Conservation (phyloP, 2,888 invertebrate genomes). For the Trimorus sp. region DNA sequence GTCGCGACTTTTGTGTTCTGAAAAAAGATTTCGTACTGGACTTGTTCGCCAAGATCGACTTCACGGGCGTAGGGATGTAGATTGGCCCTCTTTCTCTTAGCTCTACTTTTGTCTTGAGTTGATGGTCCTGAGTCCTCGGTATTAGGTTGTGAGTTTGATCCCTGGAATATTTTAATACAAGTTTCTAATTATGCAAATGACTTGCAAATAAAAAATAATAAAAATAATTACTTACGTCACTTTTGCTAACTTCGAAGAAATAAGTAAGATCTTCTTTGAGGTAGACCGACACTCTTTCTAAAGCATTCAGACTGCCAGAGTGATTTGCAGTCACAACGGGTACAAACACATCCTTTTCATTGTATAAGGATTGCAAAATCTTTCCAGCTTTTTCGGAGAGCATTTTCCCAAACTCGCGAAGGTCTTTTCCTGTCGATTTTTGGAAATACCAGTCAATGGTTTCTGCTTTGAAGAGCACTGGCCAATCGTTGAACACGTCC, state of each 20-base stretch:
- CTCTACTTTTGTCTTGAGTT: not conserved
- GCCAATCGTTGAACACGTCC: slow-evolving; percentile 30
- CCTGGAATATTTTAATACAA: slow-evolving; percentile 1
- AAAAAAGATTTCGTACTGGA: slow-evolving; percentile 14
- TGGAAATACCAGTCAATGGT: slow-evolving; percentile 27
- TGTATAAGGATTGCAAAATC: slow-evolving; percentile 14
- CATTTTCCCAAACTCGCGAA: slow-evolving; percentile 19
- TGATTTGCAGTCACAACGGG: slow-evolving; percentile 25
- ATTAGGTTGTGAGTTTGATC: slow-evolving; percentile 12
- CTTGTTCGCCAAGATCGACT: not conserved
- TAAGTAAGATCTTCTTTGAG: slow-evolving; percentile 34
- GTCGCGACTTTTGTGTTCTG: slow-evolving; percentile 13
- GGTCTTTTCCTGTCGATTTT: not conserved
- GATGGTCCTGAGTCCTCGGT: slow-evolving; percentile 3
- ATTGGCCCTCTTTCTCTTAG: not conserved
- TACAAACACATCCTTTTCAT: slow-evolving; percentile 1
- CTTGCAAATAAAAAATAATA: slow-evolving; percentile 7
- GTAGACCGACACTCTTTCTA: slow-evolving; percentile 21
- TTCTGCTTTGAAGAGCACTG: slow-evolving; percentile 35
- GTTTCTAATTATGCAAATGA: slow-evolving; percentile 3
- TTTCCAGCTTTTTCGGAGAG: slow-evolving; percentile 15
- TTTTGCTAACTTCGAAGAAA: slow-evolving; percentile 4
- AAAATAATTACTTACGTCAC: slow-evolving; percentile 6
- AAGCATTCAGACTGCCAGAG: slow-evolving; percentile 14
- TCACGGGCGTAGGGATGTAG: slow-evolving; percentile 22